Evolutionary conservation across 92 coral and sea anemone genomes (phyloP).

Genomic region (Pocillopora meandrina): DNA sequence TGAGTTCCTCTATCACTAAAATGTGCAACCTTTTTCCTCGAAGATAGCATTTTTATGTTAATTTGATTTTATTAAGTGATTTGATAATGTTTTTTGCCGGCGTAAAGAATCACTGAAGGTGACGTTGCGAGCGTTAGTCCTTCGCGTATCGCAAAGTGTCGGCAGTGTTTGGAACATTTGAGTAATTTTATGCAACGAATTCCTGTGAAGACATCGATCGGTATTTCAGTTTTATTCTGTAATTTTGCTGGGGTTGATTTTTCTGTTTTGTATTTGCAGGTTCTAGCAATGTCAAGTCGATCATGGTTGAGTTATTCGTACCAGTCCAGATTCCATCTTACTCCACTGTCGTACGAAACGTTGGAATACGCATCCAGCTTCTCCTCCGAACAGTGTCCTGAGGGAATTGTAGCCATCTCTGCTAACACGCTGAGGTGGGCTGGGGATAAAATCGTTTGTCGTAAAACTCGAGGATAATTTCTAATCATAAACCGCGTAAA

Average conservation of each 20-base stretch:
- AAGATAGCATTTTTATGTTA: not conserved
- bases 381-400: constrained; percentile 99
- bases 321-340: constrained; percentile 94
- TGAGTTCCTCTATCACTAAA: constrained; percentile 36
- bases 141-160: too few species aligned
- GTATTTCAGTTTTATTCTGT: too few species aligned
- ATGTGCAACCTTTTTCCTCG: too few species aligned
- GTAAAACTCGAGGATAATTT: not conserved
- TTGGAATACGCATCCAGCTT: constrained; percentile 98
- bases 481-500: too few species aligned
- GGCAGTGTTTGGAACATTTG: too few species aligned
- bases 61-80: too few species aligned
- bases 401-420: constrained; percentile 99
- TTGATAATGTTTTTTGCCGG: too few species aligned
- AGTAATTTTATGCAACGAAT: too few species aligned
- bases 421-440: constrained; percentile 93
- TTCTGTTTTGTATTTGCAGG: constrained; percentile 53
- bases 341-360: constrained; percentile 96
- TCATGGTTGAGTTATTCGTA: constrained; percentile 98
- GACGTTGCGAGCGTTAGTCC: too few species aligned
- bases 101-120: too few species aligned
- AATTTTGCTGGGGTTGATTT: not conserved
- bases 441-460: not conserved
- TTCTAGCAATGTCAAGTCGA: constrained; percentile 99
- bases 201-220: too few species aligned